phyloP scores from a whole-genome alignment of 1,140 invertebrate genomes.

The Formica selysi region DNA sequence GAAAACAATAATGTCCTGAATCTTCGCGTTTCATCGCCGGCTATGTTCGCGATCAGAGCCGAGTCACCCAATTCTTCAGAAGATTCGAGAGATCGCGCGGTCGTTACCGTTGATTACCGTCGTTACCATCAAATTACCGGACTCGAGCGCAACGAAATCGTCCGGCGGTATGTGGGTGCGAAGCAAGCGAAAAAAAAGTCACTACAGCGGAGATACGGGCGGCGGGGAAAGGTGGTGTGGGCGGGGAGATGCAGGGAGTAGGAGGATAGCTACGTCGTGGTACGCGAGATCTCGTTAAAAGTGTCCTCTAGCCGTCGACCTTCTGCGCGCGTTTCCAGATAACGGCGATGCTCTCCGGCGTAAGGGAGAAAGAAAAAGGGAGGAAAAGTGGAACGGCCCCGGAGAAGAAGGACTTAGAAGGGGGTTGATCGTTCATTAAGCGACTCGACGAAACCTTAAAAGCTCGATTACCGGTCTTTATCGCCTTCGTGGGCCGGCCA shows the following conservation, averaged over 20 bases:
- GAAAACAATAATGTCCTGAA: neutral
- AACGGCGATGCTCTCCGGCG: conserved; percentile 2
- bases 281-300: conserved; percentile 66
- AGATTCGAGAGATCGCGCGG: conserved; percentile 39
- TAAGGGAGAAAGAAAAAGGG: neutral
- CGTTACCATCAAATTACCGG: conserved; percentile 71
- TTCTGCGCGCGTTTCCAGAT: conserved; percentile 37
- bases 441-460: conserved; percentile 56
- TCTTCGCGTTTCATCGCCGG: neutral
- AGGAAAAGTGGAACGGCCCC: conserved; percentile 24
- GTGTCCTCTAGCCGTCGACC: conserved; percentile 63
- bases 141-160: conserved; percentile 56
- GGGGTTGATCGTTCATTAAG: conserved; percentile 45
- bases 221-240: neutral
- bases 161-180: conserved; percentile 24
- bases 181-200: conserved; percentile 41
- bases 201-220: conserved; percentile 14
- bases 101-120: conserved; percentile 71
- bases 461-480: conserved; percentile 67
- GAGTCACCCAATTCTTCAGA: conserved; percentile 56
- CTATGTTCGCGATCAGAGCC: conserved; percentile 30
- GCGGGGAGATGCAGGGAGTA: neutral
- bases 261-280: conserved; percentile 29
- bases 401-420: conserved; percentile 33
- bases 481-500: conserved; percentile 16